phyloP scores from a whole-genome alignment of 2,888 invertebrate species.

The Pseudococcus longispinus region DNA sequence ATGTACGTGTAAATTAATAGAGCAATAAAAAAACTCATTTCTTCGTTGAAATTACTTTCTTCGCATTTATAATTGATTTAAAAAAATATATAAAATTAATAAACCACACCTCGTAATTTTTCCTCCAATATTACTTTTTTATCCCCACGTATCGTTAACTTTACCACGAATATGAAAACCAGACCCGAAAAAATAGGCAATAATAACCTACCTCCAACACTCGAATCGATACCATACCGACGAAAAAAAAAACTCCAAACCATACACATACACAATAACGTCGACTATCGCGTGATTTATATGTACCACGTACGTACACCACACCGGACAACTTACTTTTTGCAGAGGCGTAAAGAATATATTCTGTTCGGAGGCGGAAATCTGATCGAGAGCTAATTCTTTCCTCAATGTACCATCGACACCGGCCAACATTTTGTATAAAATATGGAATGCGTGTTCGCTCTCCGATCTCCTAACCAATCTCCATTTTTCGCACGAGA shows the following conservation, averaged over 20 bases:
- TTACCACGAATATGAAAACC: not conserved
- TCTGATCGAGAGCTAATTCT: conserved; percentile 81
- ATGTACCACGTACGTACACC: not conserved
- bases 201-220: not conserved
- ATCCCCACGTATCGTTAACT: not conserved
- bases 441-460: conserved; percentile 68
- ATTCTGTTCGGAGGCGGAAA: conserved; percentile 72
- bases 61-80: not conserved
- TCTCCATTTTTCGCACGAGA: conserved; percentile 80
- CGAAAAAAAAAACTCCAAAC: not conserved
- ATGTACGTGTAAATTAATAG: not conserved
- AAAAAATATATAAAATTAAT: not conserved
- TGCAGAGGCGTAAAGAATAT: conserved; percentile 80
- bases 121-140: not conserved
- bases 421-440: conserved; percentile 79
- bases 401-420: conserved; percentile 81
- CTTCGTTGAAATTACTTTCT: not conserved
- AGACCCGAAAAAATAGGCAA: not conserved
- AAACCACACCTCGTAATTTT: not conserved
- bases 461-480: conserved; percentile 75
- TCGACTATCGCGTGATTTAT: not conserved
- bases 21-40: conserved; percentile 7
- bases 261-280: not conserved
- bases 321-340: conserved; percentile 64
- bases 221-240: not conserved